Evolutionary conservation across 2,113 vertebrate species (phyloP), one percentile per base, ranked within the genome.

Genomic region (Mugil cephalus): DNA sequence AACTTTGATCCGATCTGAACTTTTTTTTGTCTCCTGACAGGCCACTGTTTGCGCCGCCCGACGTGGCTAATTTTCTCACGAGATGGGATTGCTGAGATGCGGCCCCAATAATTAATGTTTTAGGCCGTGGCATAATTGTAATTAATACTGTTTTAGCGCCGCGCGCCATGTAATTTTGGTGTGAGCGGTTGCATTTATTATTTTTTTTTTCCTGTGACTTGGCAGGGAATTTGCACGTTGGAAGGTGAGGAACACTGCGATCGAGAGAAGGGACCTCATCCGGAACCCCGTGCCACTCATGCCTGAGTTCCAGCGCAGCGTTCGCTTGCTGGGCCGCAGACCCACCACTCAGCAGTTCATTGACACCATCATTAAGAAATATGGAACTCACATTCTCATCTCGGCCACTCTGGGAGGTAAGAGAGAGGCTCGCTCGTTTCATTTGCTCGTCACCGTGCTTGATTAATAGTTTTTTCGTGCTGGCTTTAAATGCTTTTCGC

Each of bases 171-270:
- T 43, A 2, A 30, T 60, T 46, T 61, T 61, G 35, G 8, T 72
- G n/a, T 67, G 47, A 85, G 18, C 56, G 24, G 7, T 55, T 48
- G 18, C 5, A 30, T 30, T 63, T 38, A 34, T 7, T 36, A n/a
- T 38, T 11, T 14, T 48, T 10, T 55, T 63, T 9, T 34, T 69
- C 10, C 8, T 85, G 30, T 69, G 21, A 30, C 42, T 40, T 55
- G 2, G 63, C 74, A 99, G 98, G 96, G 98, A 99, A 93, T 99
- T 99, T 98, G 98, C 98, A 93, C 98, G 98, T 95, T 99, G 98
- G 98, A 99, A 99, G 97, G 98, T 99, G 97, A 99, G 98, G 94
- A 99, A 99, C 92, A 98, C 96, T 61, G 98, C 98, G 79, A 96
- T 99, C 0, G 98, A 99, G 89, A 90, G 97, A 84, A 94, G 96